These are phyloP conservation scores for Idaea straminata DNA, from an alignment of 2,888 invertebrate genomes.

Conservation along the genomic window DNA sequence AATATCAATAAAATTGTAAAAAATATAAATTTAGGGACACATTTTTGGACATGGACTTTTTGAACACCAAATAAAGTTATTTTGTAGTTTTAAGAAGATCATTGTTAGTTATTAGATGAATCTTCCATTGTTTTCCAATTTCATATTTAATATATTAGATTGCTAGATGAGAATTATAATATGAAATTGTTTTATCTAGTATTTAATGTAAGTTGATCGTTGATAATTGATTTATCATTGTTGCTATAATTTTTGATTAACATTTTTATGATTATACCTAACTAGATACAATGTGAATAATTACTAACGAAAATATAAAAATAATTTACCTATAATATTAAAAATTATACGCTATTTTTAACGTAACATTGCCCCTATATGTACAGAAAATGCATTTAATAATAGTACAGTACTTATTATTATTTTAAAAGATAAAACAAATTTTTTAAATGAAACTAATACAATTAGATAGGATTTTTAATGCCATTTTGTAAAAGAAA, in stretches of 20 bases:
- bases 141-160: slow-evolving; percentile 12
- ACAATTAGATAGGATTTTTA: slow-evolving; percentile 57
- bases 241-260: not conserved
- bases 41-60: slow-evolving; percentile 6
- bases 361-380: not conserved
- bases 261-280: not conserved
- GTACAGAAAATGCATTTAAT: slow-evolving; percentile 3
- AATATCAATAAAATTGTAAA: slow-evolving; percentile 12
- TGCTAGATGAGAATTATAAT: slow-evolving; percentile 33
- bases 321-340: slow-evolving; percentile 6
- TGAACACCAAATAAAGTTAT: slow-evolving; percentile 29
- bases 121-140: slow-evolving; percentile 47
- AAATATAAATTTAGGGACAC: slow-evolving; percentile 2
- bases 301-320: not conserved
- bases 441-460: slow-evolving; percentile 8
- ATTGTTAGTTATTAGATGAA: slow-evolving; percentile 13
- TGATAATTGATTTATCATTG: not conserved
- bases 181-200: not conserved
- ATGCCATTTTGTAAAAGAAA: slow-evolving; percentile 52
- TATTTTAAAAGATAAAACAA: slow-evolving; percentile 17
- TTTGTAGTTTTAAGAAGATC: slow-evolving; percentile 11
- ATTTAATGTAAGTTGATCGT: not conserved
- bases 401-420: slow-evolving; percentile 9
- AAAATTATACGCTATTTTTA: slow-evolving; percentile 5
- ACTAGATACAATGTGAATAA: not conserved